These are phyloP conservation scores for Calonectris borealis DNA, from an alignment of 2,113 vertebrate genomes.

Conservation along the genomic window DNA sequence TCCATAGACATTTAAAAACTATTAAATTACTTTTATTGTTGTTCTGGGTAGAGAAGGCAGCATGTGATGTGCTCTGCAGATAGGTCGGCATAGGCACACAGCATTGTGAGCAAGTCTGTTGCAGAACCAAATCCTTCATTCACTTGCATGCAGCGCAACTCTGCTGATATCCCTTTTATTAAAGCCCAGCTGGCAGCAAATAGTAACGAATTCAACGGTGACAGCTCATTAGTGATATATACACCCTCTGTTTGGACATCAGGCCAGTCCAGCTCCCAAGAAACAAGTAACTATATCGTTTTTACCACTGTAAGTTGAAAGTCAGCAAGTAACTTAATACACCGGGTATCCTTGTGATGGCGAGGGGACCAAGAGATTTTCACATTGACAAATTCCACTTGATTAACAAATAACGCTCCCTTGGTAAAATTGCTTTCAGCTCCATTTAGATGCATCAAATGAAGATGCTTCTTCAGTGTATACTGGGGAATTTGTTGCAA, in stretches of 20 bases:
- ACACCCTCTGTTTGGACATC: background rate
- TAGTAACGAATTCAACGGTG: constrained; percentile 3
- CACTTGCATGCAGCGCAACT: background rate
- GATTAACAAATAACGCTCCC: background rate
- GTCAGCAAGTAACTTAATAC: background rate
- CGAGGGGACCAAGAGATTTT: fast-evolving
- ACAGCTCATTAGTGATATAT: background rate
- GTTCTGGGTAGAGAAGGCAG: background rate
- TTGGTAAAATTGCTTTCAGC: background rate
- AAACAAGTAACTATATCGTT: background rate
- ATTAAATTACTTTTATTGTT: background rate
- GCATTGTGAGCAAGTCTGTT: background rate
- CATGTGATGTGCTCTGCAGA: background rate
- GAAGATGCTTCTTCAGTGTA: background rate
- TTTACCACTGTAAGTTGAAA: background rate
- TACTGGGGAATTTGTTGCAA: background rate
- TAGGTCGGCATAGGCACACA: background rate
- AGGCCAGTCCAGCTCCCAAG: background rate
- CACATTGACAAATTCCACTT: background rate
- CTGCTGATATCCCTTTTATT: background rate
- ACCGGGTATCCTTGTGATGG: background rate
- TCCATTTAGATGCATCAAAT: background rate
- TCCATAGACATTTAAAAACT: background rate
- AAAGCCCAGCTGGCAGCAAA: background rate
- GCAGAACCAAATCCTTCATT: background rate